phyloP scores from a whole-genome alignment of 2,797 vertebrate species.

The Fratercula arctica region DNA sequence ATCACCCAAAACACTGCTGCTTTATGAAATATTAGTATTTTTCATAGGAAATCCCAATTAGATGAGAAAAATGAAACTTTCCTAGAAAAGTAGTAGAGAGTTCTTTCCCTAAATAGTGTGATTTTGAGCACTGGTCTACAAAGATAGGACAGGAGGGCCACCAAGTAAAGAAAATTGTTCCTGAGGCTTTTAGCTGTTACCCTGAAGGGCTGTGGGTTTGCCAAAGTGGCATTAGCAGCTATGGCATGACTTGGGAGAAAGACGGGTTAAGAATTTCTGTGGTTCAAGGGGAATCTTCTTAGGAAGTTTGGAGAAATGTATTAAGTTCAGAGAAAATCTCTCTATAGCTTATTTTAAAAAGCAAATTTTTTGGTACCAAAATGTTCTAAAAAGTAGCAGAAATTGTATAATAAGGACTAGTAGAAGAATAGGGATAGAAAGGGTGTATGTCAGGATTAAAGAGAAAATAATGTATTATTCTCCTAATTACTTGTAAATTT shows the following conservation, averaged over 20 bases:
- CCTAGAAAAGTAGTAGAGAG: not conserved
- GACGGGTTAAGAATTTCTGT: not conserved
- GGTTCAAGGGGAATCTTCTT: not conserved
- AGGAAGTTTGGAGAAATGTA: not conserved
- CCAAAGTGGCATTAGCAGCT: not conserved
- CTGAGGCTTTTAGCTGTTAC: not conserved
- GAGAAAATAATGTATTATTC: not conserved
- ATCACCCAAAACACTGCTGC: not conserved
- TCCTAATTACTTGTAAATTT: not conserved
- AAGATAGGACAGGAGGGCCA: not conserved
- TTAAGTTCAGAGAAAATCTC: not conserved
- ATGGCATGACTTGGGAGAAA: not conserved
- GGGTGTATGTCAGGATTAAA: not conserved
- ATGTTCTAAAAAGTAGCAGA: not conserved
- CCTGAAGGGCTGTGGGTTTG: not conserved
- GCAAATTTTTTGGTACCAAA: not conserved
- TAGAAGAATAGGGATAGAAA: not conserved
- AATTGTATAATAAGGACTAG: not conserved
- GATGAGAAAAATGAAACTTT: not conserved
- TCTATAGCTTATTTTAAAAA: not conserved
- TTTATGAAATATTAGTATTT: not conserved
- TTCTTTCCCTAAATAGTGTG: not conserved
- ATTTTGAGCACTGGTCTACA: not conserved
- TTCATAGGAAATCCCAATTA: not conserved
- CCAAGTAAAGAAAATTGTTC: not conserved